A percentile compares a stretch with the other conserved stretches of the same genome.
These are phyloP conservation scores for Eremobia ochroleuca DNA, from an alignment of 2,888 invertebrate species.

Conservation along the genomic window DNA sequence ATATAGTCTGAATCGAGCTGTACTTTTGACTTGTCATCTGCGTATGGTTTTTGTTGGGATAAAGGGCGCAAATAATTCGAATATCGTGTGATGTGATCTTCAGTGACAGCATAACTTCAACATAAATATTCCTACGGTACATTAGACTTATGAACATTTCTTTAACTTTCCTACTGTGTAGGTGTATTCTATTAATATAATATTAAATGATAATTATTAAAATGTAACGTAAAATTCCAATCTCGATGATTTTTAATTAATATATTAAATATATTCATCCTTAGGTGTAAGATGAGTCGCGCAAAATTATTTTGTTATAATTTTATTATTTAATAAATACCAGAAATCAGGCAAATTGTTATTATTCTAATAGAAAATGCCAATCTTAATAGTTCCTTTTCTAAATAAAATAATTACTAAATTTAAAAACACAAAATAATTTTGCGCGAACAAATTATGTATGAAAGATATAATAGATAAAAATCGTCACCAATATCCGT, in stretches of 20 bases:
- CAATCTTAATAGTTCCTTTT: slow-evolving; percentile 5
- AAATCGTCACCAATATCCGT: slow-evolving; percentile 78
- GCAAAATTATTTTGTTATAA: slow-evolving; percentile 58
- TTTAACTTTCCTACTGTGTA: slow-evolving; percentile 82
- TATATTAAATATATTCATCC: slow-evolving; percentile 67
- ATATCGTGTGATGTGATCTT: slow-evolving; percentile 21
- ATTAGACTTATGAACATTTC: slow-evolving; percentile 66
- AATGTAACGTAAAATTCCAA: slow-evolving; percentile 68
- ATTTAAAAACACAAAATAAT: slow-evolving; percentile 41
- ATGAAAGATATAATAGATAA: slow-evolving; percentile 69
- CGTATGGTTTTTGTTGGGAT: too few relatives aligned
- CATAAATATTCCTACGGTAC: slow-evolving; percentile 61
- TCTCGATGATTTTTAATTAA: slow-evolving; percentile 67
- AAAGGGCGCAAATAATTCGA: background rate
- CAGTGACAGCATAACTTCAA: slow-evolving; percentile 31
- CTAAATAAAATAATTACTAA: background rate
- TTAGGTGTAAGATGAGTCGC: slow-evolving; percentile 65
- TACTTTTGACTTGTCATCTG: too few relatives aligned
- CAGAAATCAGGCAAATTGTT: slow-evolving; percentile 1
- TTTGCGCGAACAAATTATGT: slow-evolving; percentile 50
- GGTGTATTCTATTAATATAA: slow-evolving; percentile 71
- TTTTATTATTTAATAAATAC: background rate
- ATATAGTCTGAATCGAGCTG: too few relatives aligned
- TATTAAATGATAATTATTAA: slow-evolving; percentile 65
- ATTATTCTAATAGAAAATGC: background rate